These are phyloP conservation scores for Coleophora deauratella DNA, from an alignment of 2,888 invertebrate genomes.

Conservation along the genomic window DNA sequence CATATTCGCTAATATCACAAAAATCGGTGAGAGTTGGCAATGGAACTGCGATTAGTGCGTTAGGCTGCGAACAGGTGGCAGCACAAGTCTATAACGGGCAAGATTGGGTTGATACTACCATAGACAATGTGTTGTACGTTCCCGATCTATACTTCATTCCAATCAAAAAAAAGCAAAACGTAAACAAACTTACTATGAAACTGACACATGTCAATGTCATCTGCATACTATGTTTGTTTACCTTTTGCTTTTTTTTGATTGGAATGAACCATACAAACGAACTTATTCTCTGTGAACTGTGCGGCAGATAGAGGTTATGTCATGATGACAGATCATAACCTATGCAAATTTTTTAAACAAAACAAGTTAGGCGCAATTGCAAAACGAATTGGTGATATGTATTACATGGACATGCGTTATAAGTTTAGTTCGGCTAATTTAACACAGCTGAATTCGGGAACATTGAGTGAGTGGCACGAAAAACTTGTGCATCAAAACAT, in stretches of 20 bases:
- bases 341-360: conserved; percentile 5
- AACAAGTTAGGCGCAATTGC: conserved; percentile 1
- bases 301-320: conserved; percentile 8
- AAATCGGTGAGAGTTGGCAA: conserved; percentile 16
- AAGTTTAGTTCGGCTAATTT: not conserved
- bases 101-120: conserved; percentile 10
- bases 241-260: no score
- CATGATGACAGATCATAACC: conserved; percentile 2
- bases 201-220: no score
- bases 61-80: conserved; percentile 18
- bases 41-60: conserved; percentile 12
- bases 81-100: conserved; percentile 12
- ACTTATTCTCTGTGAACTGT: conserved; percentile 11
- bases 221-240: no score
- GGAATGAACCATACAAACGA: no score
- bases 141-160: conserved; percentile 11
- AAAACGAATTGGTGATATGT: not conserved
- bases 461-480: conserved; percentile 13
- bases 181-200: no score
- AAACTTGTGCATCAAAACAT: conserved; percentile 13
- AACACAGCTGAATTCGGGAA: not conserved
- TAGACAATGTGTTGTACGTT: conserved; percentile 12
- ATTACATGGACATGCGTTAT: conserved; percentile 2
- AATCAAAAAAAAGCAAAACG: no score
- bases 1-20: conserved; percentile 3